Evolutionary conservation across 2,797 vertebrate genomes (phyloP).

Genomic region (Characodon lateralis): DNA sequence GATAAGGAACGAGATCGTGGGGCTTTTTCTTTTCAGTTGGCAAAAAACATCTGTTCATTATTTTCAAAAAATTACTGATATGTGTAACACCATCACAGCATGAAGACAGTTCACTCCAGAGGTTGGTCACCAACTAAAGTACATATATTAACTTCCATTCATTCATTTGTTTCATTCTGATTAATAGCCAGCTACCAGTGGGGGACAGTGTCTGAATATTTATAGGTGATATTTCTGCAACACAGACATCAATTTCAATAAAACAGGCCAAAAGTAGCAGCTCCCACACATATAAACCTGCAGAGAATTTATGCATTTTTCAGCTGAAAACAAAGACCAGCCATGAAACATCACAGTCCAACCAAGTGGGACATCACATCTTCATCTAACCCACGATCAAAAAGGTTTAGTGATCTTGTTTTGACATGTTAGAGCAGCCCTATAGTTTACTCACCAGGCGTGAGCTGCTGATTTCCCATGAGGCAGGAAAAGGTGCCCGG

Average conservation of each 20-base stretch:
- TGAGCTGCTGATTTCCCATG: conserved; percentile 51
- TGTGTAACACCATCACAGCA: neutral
- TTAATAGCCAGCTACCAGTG: conserved; percentile 12
- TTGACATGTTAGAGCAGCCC: conserved; percentile 40
- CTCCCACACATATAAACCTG: neutral
- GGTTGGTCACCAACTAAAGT: conserved; percentile 12
- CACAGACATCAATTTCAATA: neutral
- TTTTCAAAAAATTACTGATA: conserved; percentile 18
- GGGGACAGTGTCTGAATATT: neutral
- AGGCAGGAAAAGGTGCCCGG: conserved; percentile 28
- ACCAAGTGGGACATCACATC: conserved; percentile 48
- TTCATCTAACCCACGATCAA: conserved; percentile 53
- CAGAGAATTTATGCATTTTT: conserved; percentile 11
- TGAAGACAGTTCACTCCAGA: neutral
- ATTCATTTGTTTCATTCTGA: neutral
- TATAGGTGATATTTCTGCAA: neutral
- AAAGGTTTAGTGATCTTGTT: conserved; percentile 60
- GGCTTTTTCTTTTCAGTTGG: conserved; percentile 8
- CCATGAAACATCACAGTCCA: conserved; percentile 23
- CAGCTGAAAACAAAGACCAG: conserved; percentile 28
- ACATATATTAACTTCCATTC: conserved; percentile 5
- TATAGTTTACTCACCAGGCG: conserved; percentile 42
- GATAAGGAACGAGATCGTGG: conserved; percentile 34
- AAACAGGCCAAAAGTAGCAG: conserved; percentile 5
- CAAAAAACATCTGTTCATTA: conserved; percentile 50